Evolutionary conservation across 2,797 vertebrate species (phyloP), one percentile per base, ranked within the genome.

Genomic region (Pseudochirops cupreus): DNA sequence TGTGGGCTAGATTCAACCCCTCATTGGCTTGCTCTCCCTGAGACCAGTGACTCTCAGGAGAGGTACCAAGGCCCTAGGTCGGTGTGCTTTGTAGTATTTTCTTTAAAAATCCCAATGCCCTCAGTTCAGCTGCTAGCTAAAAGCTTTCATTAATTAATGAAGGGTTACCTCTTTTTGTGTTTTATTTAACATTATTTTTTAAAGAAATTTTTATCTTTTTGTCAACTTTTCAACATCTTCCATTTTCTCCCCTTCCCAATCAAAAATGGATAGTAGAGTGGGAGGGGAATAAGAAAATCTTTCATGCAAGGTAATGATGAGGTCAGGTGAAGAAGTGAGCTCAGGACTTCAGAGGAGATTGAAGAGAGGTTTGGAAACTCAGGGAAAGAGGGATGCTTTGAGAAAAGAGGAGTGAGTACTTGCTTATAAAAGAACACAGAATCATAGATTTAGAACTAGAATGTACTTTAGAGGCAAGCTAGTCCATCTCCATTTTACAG

Each of bases 61-160:
- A 87, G 39, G 74, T 46, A 46, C 39, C 21, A 21, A 82, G 39
- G 21, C 74, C 39, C 74, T 46, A 46, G 39, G 21, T 26, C 33
- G 18, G 74, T 87, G 31, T 87, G 39, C 39, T 87, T 50, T 87
- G 7, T 87, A 87, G 39, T 46, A 3, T 46, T 82, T 87, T 46
- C 39, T 87, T 26, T 50, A 87, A 74, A 74, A 74, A 50, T 46
- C 74, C 74, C 14, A 3, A 6, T 98, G 98, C 98, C 98, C 98
- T 58, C 98, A 91, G 94, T 96, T 97, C 98, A 98, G 98, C 98
- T 98, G 97, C 99, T 98, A 98, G 98, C 98, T 98, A 98, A 98
- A 99, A 98, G 98, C 98, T 98, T 98, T 98, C 98, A 97, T 98
- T 97, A 97, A 97, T 97, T 99, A 94, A 31, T 21, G 1, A 46